Evolutionary conservation across 2,113 vertebrate genomes (phyloP).

Genomic region (Corydoras maculifer): DNA sequence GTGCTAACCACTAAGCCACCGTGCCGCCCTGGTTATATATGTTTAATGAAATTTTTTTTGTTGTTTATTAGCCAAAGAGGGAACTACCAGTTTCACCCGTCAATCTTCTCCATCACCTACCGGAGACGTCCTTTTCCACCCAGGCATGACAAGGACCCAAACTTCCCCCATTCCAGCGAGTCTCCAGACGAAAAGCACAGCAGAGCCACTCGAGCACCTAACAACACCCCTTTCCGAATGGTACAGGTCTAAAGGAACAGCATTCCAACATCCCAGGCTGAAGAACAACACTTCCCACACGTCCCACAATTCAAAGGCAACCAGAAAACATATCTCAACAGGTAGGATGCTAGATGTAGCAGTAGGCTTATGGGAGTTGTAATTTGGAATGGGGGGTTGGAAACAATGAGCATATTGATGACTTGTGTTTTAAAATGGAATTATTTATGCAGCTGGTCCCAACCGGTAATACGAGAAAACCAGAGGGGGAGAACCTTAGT

Average conservation of each 20-base stretch:
- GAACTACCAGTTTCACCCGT: neutral
- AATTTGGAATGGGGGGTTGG: neutral
- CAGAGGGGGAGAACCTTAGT: conserved; percentile 8
- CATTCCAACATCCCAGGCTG: neutral
- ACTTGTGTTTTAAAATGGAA: conserved; percentile 6
- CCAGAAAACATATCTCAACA: conserved; percentile 9
- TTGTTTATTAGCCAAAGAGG: conserved; percentile 28
- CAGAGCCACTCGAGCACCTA: neutral
- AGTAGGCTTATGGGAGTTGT: neutral
- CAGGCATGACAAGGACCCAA: conserved; percentile 20
- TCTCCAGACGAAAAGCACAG: conserved; percentile 16
- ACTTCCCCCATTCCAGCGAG: neutral
- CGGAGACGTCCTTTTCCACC: neutral
- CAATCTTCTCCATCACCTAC: conserved; percentile 9
- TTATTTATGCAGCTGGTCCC: conserved; percentile 35
- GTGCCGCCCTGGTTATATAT: too few species aligned
- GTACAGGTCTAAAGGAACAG: conserved; percentile 8
- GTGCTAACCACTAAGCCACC: too few species aligned
- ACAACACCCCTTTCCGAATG: conserved; percentile 4
- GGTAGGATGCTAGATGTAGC: conserved; percentile 9
- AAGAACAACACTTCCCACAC: conserved; percentile 5
- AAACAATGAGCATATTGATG: conserved; percentile 30
- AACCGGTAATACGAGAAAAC: conserved; percentile 6
- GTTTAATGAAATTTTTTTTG: neutral
- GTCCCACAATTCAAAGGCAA: neutral